Conservation (phyloP, 2,113 vertebrate genomes). For the Nycticebus coucang region DNA sequence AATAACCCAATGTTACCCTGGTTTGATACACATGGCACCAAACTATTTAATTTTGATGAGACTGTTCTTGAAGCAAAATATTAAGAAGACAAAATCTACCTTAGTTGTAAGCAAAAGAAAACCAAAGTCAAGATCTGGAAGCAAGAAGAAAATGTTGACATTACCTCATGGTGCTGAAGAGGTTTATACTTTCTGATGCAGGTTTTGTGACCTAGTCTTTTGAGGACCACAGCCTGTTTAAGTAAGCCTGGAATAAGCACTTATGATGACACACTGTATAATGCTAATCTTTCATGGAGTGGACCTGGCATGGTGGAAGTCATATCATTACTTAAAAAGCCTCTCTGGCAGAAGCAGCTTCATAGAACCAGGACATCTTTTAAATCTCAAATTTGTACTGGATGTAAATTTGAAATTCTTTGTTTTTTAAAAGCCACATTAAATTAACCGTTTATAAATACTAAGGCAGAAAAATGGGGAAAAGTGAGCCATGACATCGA, state of each 20-base stretch:
- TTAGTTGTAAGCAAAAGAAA: conserved; percentile 81
- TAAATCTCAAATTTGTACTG: conserved; percentile 83
- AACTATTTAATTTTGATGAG: conserved; percentile 79
- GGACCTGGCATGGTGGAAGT: conserved; percentile 98
- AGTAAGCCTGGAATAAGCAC: conserved; percentile 99
- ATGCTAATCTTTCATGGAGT: conserved; percentile 97
- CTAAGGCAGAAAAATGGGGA: conserved; percentile 84
- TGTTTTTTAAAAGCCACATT: conserved; percentile 87
- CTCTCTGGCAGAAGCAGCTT: conserved; percentile 90
- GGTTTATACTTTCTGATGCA: conserved; percentile 96
- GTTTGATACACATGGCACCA: too few relatives aligned
- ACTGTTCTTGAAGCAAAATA: conserved; percentile 81
- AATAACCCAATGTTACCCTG: too few relatives aligned
- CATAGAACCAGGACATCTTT: conserved; percentile 89
- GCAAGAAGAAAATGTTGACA: conserved; percentile 92
- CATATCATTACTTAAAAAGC: conserved; percentile 90
- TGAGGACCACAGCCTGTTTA: conserved; percentile 98
- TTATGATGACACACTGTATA: conserved; percentile 98
- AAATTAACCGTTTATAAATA: conserved; percentile 90
- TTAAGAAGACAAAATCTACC: conserved; percentile 78
- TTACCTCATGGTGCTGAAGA: conserved; percentile 96
- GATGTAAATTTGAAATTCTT: conserved; percentile 90
- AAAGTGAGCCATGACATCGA: conserved; percentile 85
- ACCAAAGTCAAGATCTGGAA: conserved; percentile 94
- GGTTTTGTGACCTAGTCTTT: conserved; percentile 99